These are phyloP conservation scores for Semotilus atromaculatus DNA, from an alignment of 2,797 vertebrate species.

Conservation along the genomic window DNA sequence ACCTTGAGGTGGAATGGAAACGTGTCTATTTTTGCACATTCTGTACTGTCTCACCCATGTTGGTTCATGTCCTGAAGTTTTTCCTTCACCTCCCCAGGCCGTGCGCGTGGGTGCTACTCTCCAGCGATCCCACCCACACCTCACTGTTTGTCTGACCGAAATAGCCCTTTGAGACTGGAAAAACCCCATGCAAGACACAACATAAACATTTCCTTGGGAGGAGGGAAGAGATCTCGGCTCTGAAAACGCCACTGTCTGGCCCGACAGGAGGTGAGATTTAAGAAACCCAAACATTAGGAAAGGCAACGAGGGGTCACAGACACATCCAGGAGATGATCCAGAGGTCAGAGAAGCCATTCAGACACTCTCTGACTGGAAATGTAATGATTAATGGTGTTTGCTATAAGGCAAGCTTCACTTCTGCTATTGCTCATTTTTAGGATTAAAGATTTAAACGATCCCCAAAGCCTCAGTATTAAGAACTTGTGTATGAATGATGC, in stretches of 20 bases:
- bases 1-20: slow-evolving; percentile 65
- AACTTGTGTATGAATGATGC: background rate
- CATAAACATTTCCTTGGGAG: slow-evolving; percentile 48
- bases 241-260: slow-evolving; percentile 52
- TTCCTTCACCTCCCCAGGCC: slow-evolving; percentile 37
- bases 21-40: slow-evolving; percentile 67
- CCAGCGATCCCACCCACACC: slow-evolving; percentile 72
- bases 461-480: background rate
- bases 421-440: background rate
- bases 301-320: slow-evolving; percentile 1
- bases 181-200: slow-evolving; percentile 75
- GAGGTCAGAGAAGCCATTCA: background rate
- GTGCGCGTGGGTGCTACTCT: slow-evolving; percentile 49
- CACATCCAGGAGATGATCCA: background rate
- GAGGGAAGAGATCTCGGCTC: slow-evolving; percentile 72
- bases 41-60: slow-evolving; percentile 59
- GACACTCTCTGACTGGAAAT: background rate
- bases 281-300: background rate
- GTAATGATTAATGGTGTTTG: background rate
- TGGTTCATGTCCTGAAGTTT: slow-evolving; percentile 74
- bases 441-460: slow-evolving; percentile 3
- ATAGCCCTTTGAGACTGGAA: slow-evolving; percentile 80
- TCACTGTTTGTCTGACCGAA: slow-evolving; percentile 81
- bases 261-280: slow-evolving; percentile 12
- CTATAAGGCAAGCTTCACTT: background rate